Base-by-base conservation (phyloP, 2,888 invertebrate genomes). In the Ectemnius lituratus region DNA sequence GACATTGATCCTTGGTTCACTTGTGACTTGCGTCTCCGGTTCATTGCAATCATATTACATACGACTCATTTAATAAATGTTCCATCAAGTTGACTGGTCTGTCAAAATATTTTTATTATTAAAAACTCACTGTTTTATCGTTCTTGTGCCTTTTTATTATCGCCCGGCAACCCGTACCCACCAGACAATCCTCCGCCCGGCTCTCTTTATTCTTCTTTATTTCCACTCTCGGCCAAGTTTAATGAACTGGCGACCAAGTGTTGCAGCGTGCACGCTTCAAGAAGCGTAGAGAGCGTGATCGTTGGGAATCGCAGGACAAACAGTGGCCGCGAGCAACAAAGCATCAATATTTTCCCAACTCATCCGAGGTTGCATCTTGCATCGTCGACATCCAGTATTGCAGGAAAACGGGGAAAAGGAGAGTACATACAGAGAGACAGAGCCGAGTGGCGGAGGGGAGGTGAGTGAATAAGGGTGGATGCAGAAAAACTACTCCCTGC, bases 81-180 rank as follows among this genome's bases (percentile, higher is more conserved):
- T 86, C 76, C 82, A 83, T 83, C 78, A 75, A 84, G 75, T 82
- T 82, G 82, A 87, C 79, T 85, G 84, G 85, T 85, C 84, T 87
- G 89, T 90, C 87, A 86, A 88, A 86, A 86, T 90, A 90, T 90
- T 90, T 90, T 90, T 90, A 90, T 90, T 90, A 90, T 90, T 90
- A 90, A 90, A 75, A 88, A 85, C 83, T 90, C 88, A 90, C 89
- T 89, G 90, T 90, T 90, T 88, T 89, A 90, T 86, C 88, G 90
- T 89, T 89, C 78, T 67, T 67, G 64, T 46, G 65, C 61, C 76
- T 58, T 73, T 70, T 75, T 70, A 65, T 67, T 75, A 46, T 49
- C 45, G 6, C 37, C 8, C 23, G 57, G 13, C 23, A 8, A 4
- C 11, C 23, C 60, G 37, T 37, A 6, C 8, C 37, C 37, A 11